Conservation (phyloP, 2,888 invertebrate species). For the Taphrorychus bicolor region DNA sequence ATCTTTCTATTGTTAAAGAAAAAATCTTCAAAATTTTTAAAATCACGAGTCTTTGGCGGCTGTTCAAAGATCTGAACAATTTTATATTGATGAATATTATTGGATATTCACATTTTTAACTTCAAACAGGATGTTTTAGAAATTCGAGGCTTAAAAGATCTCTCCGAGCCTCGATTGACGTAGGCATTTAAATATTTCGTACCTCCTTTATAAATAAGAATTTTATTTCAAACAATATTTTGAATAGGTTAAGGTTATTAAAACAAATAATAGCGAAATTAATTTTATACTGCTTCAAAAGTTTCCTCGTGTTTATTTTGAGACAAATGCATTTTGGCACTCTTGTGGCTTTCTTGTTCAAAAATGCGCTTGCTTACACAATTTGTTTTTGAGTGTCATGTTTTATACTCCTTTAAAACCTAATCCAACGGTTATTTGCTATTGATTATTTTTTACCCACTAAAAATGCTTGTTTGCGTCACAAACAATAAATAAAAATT, state of each 20-base stretch:
- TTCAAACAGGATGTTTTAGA: neutral
- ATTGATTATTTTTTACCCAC: neutral
- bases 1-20: neutral
- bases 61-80: neutral
- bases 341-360: slow-evolving; percentile 7
- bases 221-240: neutral
- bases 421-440: neutral
- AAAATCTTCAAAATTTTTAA: no score
- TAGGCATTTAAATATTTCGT: neutral
- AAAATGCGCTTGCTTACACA: slow-evolving; percentile 11
- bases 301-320: slow-evolving; percentile 4
- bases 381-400: slow-evolving; percentile 15
- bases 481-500: neutral
- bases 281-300: slow-evolving; percentile 3
- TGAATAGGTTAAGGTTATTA: neutral
- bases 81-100: neutral
- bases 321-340: slow-evolving; percentile 28
- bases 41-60: neutral
- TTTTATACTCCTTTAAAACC: neutral
- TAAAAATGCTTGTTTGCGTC: neutral
- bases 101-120: neutral
- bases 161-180: neutral
- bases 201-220: neutral
- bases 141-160: neutral
- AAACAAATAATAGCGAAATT: neutral